A percentile compares a stretch with the other conserved stretches of the same genome.
Evolutionary conservation across 2,113 vertebrate species (phyloP).

Genomic region (Condylura cristata): DNA sequence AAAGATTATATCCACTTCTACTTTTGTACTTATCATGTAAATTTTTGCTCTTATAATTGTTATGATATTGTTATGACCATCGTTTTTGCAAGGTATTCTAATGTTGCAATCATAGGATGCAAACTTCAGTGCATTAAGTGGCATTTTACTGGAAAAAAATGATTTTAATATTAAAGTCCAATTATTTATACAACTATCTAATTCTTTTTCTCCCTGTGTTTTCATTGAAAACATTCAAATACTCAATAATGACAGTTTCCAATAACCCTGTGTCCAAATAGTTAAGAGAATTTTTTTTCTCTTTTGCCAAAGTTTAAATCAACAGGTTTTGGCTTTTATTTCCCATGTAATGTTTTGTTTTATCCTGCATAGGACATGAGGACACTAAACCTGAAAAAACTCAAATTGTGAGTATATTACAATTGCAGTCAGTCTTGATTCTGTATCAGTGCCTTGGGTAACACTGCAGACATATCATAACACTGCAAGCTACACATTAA

Average conservation of each 20-base stretch:
- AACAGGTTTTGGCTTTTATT: slow-evolving; percentile 8
- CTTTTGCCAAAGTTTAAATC: background rate
- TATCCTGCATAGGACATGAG: background rate
- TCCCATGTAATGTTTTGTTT: background rate
- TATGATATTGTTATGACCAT: background rate
- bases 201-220: background rate
- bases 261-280: background rate
- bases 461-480: background rate
- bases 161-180: slow-evolving; percentile 10
- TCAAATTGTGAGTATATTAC: background rate
- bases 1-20: background rate
- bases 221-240: background rate
- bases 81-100: no score
- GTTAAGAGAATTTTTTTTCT: background rate
- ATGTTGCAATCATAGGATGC: background rate
- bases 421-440: background rate
- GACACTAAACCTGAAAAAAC: background rate
- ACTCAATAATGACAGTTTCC: background rate
- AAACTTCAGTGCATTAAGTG: slow-evolving; percentile 18
- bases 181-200: background rate
- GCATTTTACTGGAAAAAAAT: slow-evolving; percentile 25
- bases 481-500: background rate
- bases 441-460: background rate
- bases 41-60: background rate
- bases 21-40: background rate